Evolutionary conservation across 2,113 vertebrate genomes (phyloP), one percentile per base, ranked within the genome.

Genomic region (Narcine bancroftii): DNA sequence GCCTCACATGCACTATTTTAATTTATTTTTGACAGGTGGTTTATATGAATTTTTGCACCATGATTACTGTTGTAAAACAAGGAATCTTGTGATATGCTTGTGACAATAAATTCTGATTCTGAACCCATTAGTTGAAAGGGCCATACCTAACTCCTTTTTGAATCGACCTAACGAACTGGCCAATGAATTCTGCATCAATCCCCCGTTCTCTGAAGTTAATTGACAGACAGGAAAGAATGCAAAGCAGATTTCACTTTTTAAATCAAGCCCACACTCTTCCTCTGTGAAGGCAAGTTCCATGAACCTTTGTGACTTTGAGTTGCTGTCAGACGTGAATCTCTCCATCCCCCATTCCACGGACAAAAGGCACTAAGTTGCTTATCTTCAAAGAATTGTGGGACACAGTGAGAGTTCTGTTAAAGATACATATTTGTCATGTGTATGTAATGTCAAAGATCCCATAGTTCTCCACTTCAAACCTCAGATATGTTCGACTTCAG

Each of bases 381-480:
- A 87, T 87, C 81, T 60, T 87, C 81, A 87, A 87, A 60, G 81
- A 36, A n/a, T 3, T 56, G 29, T 36, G 53, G 11, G 53, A 60
- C 36, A 87, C 81, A 87, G 81, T 87, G 81, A n/a, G 56, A 60
- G 53, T 87, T 87, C 53, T 87, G 81, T 87, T 87, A 53, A 63
- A 15, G 53, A 63, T 21, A 36, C 81, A 87, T 87, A 87, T 36
- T 87, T 87, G 81, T 36, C 19, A 7, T 87, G 53, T 6, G 13
- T 83, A 87, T n/a, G 81, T 87, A 87, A 63, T 87, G 81, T 87
- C 81, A 87, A 60, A 60, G 53, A 87, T 87, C 36, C 53, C 53
- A 36, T 21, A 60, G 81, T 87, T 87, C 56, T 60, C 53, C 56
- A 87, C 53, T 47, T 50, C 76, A 79, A 79, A 26, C 76, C 45